Evolutionary conservation across 2,797 vertebrate genomes (phyloP).

Genomic region (Molossus molossus): DNA sequence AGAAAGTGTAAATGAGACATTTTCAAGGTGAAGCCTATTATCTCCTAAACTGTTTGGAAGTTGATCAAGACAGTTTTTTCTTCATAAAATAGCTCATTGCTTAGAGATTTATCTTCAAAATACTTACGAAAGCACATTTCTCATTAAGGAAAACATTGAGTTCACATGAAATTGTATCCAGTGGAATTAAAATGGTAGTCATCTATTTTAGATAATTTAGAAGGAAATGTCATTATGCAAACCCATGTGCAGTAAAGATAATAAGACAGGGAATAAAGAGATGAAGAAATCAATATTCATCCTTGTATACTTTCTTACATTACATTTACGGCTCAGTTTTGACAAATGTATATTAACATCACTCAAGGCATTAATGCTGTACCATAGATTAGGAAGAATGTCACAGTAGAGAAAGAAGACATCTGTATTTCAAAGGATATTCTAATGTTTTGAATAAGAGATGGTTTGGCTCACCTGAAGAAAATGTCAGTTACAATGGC

Average conservation of each 20-base stretch:
- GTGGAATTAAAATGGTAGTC: conserved; percentile 8
- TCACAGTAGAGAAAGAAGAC: neutral
- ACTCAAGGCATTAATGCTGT: neutral
- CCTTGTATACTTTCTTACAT: neutral
- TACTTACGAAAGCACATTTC: neutral
- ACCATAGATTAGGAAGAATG: neutral
- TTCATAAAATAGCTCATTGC: conserved; percentile 26
- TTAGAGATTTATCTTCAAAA: conserved; percentile 60
- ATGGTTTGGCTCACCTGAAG: conserved; percentile 18
- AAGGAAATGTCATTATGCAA: conserved; percentile 29
- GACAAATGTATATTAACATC: conserved; percentile 32
- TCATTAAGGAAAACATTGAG: conserved; percentile 31
- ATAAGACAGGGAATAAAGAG: conserved; percentile 17
- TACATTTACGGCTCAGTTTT: conserved; percentile 19
- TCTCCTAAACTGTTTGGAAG: conserved; percentile 42
- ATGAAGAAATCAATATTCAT: conserved; percentile 21
- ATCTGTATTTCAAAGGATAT: conserved; percentile 37
- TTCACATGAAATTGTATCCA: conserved; percentile 17
- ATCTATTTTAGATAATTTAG: conserved; percentile 32
- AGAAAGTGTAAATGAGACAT: neutral
- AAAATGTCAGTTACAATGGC: neutral
- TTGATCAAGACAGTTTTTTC: neutral
- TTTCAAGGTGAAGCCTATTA: neutral
- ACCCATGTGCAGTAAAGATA: neutral
- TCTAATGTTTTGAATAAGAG: conserved; percentile 52